Evolutionary conservation across 2,888 invertebrate species (phyloP).

Genomic region (Orthosia incerta): DNA sequence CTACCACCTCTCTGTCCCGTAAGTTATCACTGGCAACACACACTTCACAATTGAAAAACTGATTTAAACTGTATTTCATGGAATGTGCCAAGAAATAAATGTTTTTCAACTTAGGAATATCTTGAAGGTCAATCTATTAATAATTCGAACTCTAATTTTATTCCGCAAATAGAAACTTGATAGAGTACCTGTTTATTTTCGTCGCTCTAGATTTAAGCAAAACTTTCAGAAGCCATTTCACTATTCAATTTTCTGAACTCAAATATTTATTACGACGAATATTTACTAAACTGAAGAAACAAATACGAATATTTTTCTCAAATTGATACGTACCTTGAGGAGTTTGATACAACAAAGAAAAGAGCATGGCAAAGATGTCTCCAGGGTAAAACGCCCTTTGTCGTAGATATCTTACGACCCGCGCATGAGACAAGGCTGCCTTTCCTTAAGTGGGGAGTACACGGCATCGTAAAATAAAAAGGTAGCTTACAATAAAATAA

Average conservation of each 20-base stretch:
- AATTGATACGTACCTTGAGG: slow-evolving; percentile 1
- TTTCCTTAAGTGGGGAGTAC: slow-evolving; percentile 18
- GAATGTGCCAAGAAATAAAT: not conserved
- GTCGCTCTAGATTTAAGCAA: not conserved
- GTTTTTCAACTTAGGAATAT: not conserved
- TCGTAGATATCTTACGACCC: slow-evolving; percentile 32
- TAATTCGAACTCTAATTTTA: too few relatives aligned
- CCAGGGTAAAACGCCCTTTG: slow-evolving; percentile 47
- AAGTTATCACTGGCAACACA: too few relatives aligned
- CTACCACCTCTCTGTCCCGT: too few relatives aligned
- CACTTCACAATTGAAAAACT: too few relatives aligned
- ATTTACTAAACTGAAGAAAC: not conserved
- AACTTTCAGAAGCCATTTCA: not conserved
- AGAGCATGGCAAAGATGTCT: slow-evolving; percentile 40
- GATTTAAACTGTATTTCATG: not conserved
- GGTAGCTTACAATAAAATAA: slow-evolving; percentile 5
- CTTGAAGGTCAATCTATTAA: not conserved
- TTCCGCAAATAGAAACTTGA: not conserved
- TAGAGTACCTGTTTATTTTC: not conserved
- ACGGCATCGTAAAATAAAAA: slow-evolving; percentile 37
- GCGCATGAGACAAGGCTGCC: slow-evolving; percentile 20
- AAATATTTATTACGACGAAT: not conserved
- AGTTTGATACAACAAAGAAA: slow-evolving; percentile 23
- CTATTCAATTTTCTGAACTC: not conserved
- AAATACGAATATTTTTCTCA: slow-evolving; percentile 12